These are phyloP conservation scores for Gymnocheta viridis DNA, from an alignment of 2,888 invertebrate species.

Conservation along the genomic window DNA sequence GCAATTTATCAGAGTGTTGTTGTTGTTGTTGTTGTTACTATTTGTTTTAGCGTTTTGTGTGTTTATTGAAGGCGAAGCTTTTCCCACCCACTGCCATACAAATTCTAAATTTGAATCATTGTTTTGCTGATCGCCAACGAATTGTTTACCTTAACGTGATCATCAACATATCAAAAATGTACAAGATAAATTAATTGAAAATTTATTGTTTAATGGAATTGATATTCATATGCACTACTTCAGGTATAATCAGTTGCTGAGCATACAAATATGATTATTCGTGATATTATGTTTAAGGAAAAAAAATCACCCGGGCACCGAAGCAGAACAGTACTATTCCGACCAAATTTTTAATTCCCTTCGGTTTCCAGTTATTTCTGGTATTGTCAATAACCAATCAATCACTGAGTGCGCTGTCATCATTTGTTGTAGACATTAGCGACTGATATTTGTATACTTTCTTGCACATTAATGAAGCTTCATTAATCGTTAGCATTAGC, in stretches of 20 bases:
- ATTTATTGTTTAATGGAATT: slow-evolving; percentile 19
- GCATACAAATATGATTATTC: too few species aligned
- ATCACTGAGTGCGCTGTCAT: too few species aligned
- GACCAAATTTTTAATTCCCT: too few species aligned
- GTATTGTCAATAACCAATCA: too few species aligned
- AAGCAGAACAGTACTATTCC: too few species aligned
- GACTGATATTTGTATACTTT: too few species aligned
- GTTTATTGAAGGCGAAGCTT: slow-evolving; percentile 1
- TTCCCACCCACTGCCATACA: slow-evolving; percentile 20
- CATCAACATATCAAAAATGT: slow-evolving; percentile 40
- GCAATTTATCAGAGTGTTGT: slow-evolving; percentile 21
- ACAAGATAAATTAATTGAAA: slow-evolving; percentile 3
- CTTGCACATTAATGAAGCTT: too few species aligned
- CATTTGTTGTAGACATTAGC: too few species aligned
- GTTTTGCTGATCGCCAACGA: slow-evolving; percentile 70
- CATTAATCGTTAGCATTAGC: too few species aligned
- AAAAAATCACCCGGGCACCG: too few species aligned
- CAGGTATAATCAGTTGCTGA: neutral
- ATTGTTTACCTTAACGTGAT: slow-evolving; percentile 67
- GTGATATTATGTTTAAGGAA: too few species aligned
- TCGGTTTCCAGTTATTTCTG: too few species aligned
- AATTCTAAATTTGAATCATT: slow-evolving; percentile 65
- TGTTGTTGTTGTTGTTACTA: neutral
- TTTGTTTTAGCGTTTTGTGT: slow-evolving; percentile 11
- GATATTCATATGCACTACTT: slow-evolving; percentile 12